Evolutionary conservation across 2,797 vertebrate species (phyloP).

Genomic region (Coccyzus lansbergi): DNA sequence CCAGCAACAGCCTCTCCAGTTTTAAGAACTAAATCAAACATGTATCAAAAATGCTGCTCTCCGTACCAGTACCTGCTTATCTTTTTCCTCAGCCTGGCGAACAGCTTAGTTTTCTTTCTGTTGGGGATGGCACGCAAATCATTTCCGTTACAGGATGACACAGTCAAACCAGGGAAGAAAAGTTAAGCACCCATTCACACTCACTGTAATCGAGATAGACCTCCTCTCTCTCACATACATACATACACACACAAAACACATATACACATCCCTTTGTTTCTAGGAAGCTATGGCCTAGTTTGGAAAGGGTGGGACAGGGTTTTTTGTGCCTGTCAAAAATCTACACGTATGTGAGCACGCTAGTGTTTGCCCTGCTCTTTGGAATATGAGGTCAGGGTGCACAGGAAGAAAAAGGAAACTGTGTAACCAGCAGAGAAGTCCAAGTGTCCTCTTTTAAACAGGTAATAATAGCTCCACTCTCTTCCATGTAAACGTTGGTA

Average conservation of each 20-base stretch:
- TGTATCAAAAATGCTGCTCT: conserved; percentile 49
- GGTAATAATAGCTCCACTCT: not conserved
- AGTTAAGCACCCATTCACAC: conserved; percentile 8
- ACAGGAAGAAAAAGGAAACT: not conserved
- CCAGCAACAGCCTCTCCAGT: conserved; percentile 53
- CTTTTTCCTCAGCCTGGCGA: conserved; percentile 84
- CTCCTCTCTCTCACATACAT: not conserved
- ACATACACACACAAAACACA: not conserved
- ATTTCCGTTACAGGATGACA: conserved; percentile 61
- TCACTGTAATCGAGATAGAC: not conserved
- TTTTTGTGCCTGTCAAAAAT: not conserved
- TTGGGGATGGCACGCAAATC: conserved; percentile 72
- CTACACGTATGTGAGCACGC: not conserved
- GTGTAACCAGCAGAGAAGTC: not conserved
- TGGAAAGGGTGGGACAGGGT: not conserved
- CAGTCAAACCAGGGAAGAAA: conserved; percentile 53
- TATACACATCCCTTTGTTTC: not conserved
- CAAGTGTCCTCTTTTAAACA: not conserved
- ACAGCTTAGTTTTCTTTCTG: conserved; percentile 87
- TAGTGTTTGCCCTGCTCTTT: not conserved
- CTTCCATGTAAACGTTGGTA: not conserved
- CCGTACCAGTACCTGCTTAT: conserved; percentile 80
- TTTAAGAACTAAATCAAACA: conserved; percentile 54
- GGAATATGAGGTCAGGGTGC: not conserved
- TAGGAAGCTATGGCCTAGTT: not conserved